Evolutionary conservation across 1,140 invertebrate genomes (phyloP), one percentile per base, ranked within the genome.

Genomic region (Triops longicaudatus): DNA sequence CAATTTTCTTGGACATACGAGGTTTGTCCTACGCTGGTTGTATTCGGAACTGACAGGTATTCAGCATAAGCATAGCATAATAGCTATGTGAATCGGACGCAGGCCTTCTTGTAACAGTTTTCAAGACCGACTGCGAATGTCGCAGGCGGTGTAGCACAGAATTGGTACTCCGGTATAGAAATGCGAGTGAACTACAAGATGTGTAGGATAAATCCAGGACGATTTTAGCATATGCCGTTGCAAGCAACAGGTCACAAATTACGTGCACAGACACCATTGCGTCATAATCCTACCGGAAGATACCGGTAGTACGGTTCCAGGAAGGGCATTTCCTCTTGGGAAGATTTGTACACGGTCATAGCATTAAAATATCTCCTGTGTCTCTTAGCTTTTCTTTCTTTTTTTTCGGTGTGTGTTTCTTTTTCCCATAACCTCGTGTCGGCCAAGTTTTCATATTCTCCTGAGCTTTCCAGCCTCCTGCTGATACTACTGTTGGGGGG

Each of bases 401-500:
- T 22, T 63, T 17, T 37, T 73, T 73, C 22, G 7, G 17, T 73
- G n/a, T 73, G 31, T 37, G 31, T 73, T 17, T 31, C 14, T 73
- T 73, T 63, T 63, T 63, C 50, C 22, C 50, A 17, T 63, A 17
- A n/a, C 44, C 22, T 22, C 22, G 22, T 63, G 50, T 63, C 50
- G 50, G 22, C 50, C 50, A 63, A 63, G 50, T 63, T 63, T 63
- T 63, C 50, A 63, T 63, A 63, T 63, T 12, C 50, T 63, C 50
- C 22, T 63, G 50, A 63, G 50, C 50, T 63, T 22, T 22, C 17
- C 22, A 22, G 50, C 22, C 50, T 63, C 50, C 50, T 63, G 50
- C 50, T 63, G 50, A 1, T 63, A 22, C 50, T 63, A 37, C 31
- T 37, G 31, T 37, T 37, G 31, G 7, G 31, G 50, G 17, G 31